Base-by-base conservation (phyloP, 2,113 vertebrate species). In the Donacobius atricapilla region DNA sequence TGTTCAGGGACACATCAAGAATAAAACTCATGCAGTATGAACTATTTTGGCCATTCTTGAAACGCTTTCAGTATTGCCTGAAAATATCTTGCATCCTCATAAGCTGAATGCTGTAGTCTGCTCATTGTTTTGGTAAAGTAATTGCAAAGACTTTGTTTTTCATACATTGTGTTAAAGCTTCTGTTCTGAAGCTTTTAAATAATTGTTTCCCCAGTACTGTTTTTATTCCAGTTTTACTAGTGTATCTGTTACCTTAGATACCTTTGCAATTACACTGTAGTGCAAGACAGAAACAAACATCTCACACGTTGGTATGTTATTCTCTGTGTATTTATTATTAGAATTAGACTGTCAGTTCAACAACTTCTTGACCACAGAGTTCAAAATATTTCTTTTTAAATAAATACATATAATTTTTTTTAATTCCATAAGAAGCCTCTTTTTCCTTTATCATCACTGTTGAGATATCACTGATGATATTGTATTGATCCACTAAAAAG, bases 401-500 rank as follows among this genome's bases (percentile, higher is more conserved):
- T 48, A 77, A 83, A 51, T 78, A 40, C 4, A 42, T 51, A n/a
- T 8, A 19, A 25, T 88, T 86, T 89, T 95, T 89, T 37, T 79
- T 89, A 87, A 89, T 83, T 94, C 45, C 8, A 1, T 77, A 83
- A 82, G 75, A 66, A 76, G 12, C 39, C 17, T 92, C 19, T 77
- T 68, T 82, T 94, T 90, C 33, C 48, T 77, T 60, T 79, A 71
- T 87, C 60, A 37, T 83, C 35, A 12, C 18, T 78, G 1, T 87
- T 89, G 45, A 91, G 63, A 68, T 96, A 68, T 85, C 94, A 84
- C 81, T 95, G 90, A 56, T 88, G 47, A 28, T 91, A 80, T 4
- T 89, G 65, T 96, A 96, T 96, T 85, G 96, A 96, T 96, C 92
- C 17, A 64, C 91, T 93, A 92, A 95, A 95, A 94, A 93, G 83